These are phyloP conservation scores for Drosophila carrolli DNA, from an alignment of 1,140 invertebrate species.

Conservation along the genomic window DNA sequence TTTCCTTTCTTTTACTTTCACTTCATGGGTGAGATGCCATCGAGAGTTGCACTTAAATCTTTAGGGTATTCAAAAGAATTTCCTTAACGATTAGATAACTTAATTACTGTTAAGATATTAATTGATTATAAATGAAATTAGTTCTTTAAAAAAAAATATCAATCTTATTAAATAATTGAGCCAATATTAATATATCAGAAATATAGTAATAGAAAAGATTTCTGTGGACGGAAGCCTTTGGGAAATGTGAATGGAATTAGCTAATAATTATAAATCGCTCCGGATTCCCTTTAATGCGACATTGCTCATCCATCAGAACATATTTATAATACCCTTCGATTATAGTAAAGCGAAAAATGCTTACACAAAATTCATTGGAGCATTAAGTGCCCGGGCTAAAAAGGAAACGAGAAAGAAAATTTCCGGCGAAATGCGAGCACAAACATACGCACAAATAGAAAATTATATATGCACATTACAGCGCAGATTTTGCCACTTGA, in stretches of 20 bases:
- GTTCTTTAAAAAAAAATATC: no score
- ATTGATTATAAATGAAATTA: no score
- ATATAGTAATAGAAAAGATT: background rate
- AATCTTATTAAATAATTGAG: background rate
- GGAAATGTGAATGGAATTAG: background rate
- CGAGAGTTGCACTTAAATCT: no score
- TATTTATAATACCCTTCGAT: conserved; percentile 34
- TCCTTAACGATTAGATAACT: no score
- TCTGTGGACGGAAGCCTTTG: background rate
- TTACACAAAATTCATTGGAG: conserved; percentile 68
- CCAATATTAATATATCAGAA: background rate
- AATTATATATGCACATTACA: conserved; percentile 79
- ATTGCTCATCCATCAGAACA: conserved; percentile 20
- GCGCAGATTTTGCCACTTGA: conserved; percentile 75
- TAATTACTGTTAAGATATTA: no score
- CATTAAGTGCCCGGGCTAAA: conserved; percentile 52
- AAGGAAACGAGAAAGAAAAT: conserved; percentile 20
- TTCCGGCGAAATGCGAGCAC: conserved; percentile 17
- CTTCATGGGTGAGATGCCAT: no score
- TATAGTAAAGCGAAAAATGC: conserved; percentile 39
- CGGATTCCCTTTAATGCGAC: conserved; percentile 1
- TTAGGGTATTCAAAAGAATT: no score
- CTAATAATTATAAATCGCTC: background rate
- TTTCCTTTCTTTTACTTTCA: background rate
- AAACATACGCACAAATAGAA: conserved; percentile 48